Evolutionary conservation across 2,113 vertebrate genomes (phyloP).

Genomic region (Apus apus): DNA sequence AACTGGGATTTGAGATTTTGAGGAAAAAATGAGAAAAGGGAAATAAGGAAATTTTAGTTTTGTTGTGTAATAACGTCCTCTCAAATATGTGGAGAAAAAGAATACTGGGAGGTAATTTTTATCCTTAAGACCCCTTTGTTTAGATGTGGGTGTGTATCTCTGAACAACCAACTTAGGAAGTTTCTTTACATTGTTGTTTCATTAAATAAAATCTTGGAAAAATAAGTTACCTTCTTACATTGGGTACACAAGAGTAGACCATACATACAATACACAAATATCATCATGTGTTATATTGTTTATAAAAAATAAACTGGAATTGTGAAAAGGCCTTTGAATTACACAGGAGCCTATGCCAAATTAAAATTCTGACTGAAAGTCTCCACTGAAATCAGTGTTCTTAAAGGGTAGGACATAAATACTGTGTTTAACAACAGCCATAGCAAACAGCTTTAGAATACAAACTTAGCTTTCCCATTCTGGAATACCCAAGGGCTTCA

Average conservation of each 20-base stretch:
- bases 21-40: not conserved
- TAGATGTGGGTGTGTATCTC: not conserved
- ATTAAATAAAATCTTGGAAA: not conserved
- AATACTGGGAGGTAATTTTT: not conserved
- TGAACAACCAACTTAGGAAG: not conserved
- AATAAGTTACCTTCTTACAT: not conserved
- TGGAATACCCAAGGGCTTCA: not conserved
- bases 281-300: not conserved
- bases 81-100: not conserved
- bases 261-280: rapidly evolving
- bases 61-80: not conserved
- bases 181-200: not conserved
- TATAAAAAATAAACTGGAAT: not conserved
- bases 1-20: not conserved
- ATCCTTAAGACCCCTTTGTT: not conserved
- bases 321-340: not conserved
- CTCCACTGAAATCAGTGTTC: not conserved
- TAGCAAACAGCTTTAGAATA: not conserved
- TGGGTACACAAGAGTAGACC: not conserved
- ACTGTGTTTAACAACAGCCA: not conserved
- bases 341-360: not conserved
- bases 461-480: not conserved
- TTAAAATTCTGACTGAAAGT: not conserved
- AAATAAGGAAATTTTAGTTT: not conserved
- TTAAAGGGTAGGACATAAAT: not conserved